phyloP scores from a whole-genome alignment of 1,140 invertebrate genomes.

The Bombus consobrinus region DNA sequence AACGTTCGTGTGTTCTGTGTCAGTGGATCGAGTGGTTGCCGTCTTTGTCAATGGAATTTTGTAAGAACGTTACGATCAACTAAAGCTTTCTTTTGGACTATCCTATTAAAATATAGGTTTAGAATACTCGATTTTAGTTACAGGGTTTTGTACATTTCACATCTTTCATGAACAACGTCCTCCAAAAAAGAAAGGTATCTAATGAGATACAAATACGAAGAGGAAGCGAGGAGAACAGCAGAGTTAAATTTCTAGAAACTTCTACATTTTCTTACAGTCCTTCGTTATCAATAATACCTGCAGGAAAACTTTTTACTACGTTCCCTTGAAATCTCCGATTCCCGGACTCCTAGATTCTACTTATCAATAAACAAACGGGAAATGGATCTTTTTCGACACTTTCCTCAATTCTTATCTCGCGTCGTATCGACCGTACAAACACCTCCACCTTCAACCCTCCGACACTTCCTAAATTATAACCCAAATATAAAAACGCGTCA shows the following conservation, averaged over 20 bases:
- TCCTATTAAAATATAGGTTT: no score
- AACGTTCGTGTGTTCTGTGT: neutral
- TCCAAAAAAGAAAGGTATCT: no score
- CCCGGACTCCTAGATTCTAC: neutral
- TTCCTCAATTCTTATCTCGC: no score
- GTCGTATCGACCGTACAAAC: neutral
- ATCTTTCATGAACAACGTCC: no score
- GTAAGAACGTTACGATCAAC: neutral
- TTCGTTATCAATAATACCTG: neutral
- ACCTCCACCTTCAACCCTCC: no score
- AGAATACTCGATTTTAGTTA: no score
- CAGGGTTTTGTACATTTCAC: no score
- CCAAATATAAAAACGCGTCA: neutral
- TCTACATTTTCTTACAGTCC: neutral
- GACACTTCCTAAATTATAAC: neutral
- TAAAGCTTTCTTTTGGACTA: accelerated
- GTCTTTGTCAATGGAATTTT: neutral
- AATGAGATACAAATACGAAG: no score
- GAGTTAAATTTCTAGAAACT: neutral
- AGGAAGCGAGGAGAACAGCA: no score
- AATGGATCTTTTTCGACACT: neutral
- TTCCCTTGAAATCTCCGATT: neutral
- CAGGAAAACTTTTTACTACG: no score
- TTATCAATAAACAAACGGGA: neutral
- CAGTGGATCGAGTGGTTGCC: neutral